phyloP scores from a whole-genome alignment of 2,113 vertebrate species.

The Osmerus eperlanus region DNA sequence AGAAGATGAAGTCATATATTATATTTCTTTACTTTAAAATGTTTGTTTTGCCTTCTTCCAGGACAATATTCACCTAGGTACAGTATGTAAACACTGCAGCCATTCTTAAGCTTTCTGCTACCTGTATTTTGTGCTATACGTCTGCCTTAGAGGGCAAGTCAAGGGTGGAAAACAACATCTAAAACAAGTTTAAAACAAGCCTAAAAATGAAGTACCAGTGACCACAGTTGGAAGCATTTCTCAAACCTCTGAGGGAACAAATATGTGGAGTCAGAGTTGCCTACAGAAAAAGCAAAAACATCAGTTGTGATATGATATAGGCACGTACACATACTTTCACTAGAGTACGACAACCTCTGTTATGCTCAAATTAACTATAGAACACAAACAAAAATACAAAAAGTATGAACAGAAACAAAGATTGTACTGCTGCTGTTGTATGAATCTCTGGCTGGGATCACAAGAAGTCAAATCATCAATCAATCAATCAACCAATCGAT shows the following conservation, averaged over 20 bases:
- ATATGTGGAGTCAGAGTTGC: conserved; percentile 65
- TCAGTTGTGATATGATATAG: conserved; percentile 70
- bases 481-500: conserved; percentile 44
- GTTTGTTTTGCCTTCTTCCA: conserved; percentile 39
- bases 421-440: conserved; percentile 72
- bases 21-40: conserved; percentile 45
- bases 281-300: conserved; percentile 65
- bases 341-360: conserved; percentile 67
- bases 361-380: conserved; percentile 61
- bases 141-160: conserved; percentile 60
- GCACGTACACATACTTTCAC: conserved; percentile 71
- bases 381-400: conserved; percentile 63
- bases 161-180: conserved; percentile 51
- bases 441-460: conserved; percentile 67
- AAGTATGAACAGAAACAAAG: conserved; percentile 59
- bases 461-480: conserved; percentile 50
- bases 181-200: conserved; percentile 55
- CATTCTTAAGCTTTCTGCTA: conserved; percentile 50
- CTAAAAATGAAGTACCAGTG: conserved; percentile 43
- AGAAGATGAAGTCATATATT: conserved; percentile 55
- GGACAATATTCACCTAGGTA: conserved; percentile 37
- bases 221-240: conserved; percentile 62
- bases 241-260: conserved; percentile 59
- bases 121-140: conserved; percentile 70
- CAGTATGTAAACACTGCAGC: conserved; percentile 6